These are phyloP conservation scores for Benthosema pterotum DNA, from an alignment of 2,797 vertebrate species.

Conservation along the genomic window DNA sequence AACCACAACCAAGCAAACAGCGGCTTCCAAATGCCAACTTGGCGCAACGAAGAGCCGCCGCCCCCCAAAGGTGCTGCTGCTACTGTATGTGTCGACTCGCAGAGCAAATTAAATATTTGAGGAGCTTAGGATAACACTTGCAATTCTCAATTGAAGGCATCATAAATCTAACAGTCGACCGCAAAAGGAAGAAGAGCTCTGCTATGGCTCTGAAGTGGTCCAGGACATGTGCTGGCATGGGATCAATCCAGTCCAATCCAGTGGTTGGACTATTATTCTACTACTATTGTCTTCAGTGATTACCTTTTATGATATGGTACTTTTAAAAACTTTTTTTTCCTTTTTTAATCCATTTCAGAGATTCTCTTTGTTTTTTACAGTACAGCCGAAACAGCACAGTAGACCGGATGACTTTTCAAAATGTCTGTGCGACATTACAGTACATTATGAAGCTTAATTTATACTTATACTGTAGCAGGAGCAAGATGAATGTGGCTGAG, in stretches of 20 bases:
- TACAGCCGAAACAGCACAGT: no score
- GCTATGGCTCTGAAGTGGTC: slow-evolving; percentile 5
- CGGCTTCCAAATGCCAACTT: slow-evolving; percentile 27
- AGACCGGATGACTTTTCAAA: no score
- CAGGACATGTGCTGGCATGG: background rate
- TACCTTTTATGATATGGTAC: background rate
- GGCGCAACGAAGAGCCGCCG: slow-evolving; percentile 7
- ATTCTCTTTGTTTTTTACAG: no score
- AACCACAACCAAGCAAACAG: slow-evolving; percentile 56
- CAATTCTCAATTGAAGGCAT: slow-evolving; percentile 41
- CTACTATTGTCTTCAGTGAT: background rate
- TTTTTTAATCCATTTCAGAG: no score
- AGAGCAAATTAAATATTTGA: slow-evolving; percentile 45
- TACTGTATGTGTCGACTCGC: no score
- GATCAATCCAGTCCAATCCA: background rate
- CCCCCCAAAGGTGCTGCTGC: slow-evolving; percentile 30
- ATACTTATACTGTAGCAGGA: no score
- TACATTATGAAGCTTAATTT: no score
- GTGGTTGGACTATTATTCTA: background rate
- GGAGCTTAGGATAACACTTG: background rate
- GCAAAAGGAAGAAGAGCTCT: slow-evolving; percentile 47
- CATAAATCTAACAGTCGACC: slow-evolving; percentile 32
- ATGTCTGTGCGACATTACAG: no score
- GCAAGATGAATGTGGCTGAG: no score
- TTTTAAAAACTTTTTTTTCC: no score